These are phyloP conservation scores for Microcebus griseorufus DNA, from an alignment of 2,113 vertebrate species.

Conservation along the genomic window DNA sequence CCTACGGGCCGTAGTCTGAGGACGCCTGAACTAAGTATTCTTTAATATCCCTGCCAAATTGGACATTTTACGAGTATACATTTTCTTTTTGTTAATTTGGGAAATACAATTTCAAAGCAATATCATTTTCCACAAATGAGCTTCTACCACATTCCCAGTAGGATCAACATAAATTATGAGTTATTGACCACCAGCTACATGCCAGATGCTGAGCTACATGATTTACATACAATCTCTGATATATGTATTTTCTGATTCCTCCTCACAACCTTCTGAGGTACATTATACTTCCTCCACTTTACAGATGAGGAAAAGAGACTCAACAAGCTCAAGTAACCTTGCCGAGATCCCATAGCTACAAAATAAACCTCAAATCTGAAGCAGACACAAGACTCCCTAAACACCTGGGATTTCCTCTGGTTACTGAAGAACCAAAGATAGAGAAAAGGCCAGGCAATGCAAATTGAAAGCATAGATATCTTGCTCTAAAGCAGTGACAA, in stretches of 20 bases:
- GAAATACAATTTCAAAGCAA: slow-evolving; percentile 7
- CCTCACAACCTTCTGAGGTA: background rate
- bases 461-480: background rate
- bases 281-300: background rate
- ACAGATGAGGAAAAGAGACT: background rate
- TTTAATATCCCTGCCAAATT: background rate
- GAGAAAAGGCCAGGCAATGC: background rate
- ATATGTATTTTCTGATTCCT: background rate
- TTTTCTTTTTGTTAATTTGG: background rate
- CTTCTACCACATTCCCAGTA: background rate
- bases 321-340: background rate
- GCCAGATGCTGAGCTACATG: background rate
- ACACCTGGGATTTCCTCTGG: background rate
- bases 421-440: background rate
- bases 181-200: background rate
- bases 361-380: background rate
- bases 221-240: background rate
- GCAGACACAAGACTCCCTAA: background rate
- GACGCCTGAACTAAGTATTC: too few species aligned
- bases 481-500: background rate
- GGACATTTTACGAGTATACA: background rate
- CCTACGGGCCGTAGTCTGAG: too few species aligned
- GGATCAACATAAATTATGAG: background rate
- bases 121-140: background rate
- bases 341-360: background rate